These are phyloP conservation scores for Eilema depressum DNA, from an alignment of 2,888 invertebrate species.

Conservation along the genomic window DNA sequence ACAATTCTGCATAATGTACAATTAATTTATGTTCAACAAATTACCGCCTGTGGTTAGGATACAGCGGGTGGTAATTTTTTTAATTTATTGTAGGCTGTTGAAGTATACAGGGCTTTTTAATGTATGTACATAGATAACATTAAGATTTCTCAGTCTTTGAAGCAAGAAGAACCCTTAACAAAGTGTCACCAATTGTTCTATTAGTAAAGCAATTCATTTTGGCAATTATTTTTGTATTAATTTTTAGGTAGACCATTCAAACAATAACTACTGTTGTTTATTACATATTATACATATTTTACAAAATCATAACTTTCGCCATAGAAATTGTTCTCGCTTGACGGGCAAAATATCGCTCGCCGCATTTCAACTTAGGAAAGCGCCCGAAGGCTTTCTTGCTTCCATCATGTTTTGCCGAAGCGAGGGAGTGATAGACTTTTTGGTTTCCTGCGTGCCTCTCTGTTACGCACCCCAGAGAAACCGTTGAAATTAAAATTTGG, in stretches of 20 bases:
- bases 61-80: neutral
- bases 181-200: too few relatives aligned
- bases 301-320: neutral
- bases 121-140: neutral
- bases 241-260: too few relatives aligned
- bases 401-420: neutral
- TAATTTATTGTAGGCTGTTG: constrained; percentile 2
- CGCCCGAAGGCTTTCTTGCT: neutral
- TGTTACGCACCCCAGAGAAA: neutral
- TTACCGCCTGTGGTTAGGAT: neutral
- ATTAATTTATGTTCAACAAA: constrained; percentile 11
- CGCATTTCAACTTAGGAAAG: too few relatives aligned
- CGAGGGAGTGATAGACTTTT: neutral
- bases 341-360: too few relatives aligned
- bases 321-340: neutral
- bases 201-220: too few relatives aligned
- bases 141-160: neutral
- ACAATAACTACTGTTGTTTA: too few relatives aligned
- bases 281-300: neutral
- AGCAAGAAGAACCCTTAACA: neutral
- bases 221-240: too few relatives aligned
- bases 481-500: neutral
- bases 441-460: neutral
- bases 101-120: neutral
- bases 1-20: constrained; percentile 1